Base-by-base conservation (phyloP, 2,888 invertebrate genomes). In the Cylindroiulus punctatus region DNA sequence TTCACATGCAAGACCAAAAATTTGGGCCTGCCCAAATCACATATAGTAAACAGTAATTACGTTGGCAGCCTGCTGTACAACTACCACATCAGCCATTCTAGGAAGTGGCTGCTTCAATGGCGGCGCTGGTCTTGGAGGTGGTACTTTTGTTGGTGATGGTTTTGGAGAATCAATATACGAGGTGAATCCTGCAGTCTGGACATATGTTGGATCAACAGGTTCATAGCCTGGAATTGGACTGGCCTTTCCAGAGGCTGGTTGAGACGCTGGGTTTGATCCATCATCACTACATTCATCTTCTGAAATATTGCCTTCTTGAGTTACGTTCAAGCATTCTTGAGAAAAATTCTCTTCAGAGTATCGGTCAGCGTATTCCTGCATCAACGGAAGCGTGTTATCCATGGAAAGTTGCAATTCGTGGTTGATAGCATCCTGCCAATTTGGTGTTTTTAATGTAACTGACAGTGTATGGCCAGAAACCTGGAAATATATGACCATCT, bases 361-460 rank as follows among this genome's bases (percentile, higher is more conserved):
- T 22, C 19, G 32, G 32, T 57, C 82, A 17, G 76, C 84, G n/a
- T 84, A 86, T 14, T 40, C 26, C 30, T 84, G 26, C 32, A 32
- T 81, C 81, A 98, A 92, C 0, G 97, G 94, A 86, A 96, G 93
- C 12, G 97, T 96, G 89, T 96, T 97, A 89, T 95, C 95, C 36
- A 95, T 94, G 91, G 96, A 97, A 84, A 97, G 92, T 87, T 93
- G 94, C 88, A 98, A 94, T 92, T 98, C 97, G 86, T 95, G 94
- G 89, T 95, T 94, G 8, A 97, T 94, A 89, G 95, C 93, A 40
- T 94, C 93, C 84, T 94, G 93, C 98, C 98, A 98, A 89, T 97
- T 93, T 0, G 95, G 94, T 0, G 97, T 96, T 91, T 96, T 97
- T 40, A 98, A 91, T 47, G 93, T 93, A 82, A 98, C 93, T 85